A percentile compares a stretch with the other conserved stretches of the same genome.
Conservation (phyloP, 2,113 vertebrate species). For the Prochilodus magdalenae region DNA sequence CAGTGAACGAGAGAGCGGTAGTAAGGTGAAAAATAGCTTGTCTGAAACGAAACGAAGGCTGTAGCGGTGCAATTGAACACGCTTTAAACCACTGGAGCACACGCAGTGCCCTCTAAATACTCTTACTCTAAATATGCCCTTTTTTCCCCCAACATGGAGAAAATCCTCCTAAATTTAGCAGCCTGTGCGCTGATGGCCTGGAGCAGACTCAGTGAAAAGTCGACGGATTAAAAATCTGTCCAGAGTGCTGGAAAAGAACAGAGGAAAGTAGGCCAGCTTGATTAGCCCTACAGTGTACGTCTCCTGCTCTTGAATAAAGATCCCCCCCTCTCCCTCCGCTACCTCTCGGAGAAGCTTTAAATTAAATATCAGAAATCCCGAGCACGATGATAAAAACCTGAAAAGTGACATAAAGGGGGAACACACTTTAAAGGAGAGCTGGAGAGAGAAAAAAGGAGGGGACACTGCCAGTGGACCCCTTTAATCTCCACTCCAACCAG, state of each 20-base stretch:
- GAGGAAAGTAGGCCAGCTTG: slow-evolving; percentile 57
- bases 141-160: background rate
- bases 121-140: background rate
- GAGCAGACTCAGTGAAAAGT: slow-evolving; percentile 43
- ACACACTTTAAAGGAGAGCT: slow-evolving; percentile 52
- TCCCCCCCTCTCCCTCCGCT: background rate
- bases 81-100: background rate
- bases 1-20: slow-evolving; percentile 5
- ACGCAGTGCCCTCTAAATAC: background rate
- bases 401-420: slow-evolving; percentile 46
- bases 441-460: slow-evolving; percentile 10
- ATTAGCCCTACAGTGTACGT: slow-evolving; percentile 52
- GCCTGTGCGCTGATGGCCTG: slow-evolving; percentile 40
- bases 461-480: background rate
- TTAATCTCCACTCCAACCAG: background rate
- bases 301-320: slow-evolving; percentile 52
- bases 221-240: slow-evolving; percentile 47
- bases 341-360: slow-evolving; percentile 42
- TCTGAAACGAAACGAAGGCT: background rate
- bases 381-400: background rate
- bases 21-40: background rate
- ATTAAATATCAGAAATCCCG: slow-evolving; percentile 3
- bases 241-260: slow-evolving; percentile 55
- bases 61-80: background rate
- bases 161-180: slow-evolving; percentile 35